These are phyloP conservation scores for Plecturocebus donacophilus DNA, from an alignment of 2,113 vertebrate species.

Conservation along the genomic window DNA sequence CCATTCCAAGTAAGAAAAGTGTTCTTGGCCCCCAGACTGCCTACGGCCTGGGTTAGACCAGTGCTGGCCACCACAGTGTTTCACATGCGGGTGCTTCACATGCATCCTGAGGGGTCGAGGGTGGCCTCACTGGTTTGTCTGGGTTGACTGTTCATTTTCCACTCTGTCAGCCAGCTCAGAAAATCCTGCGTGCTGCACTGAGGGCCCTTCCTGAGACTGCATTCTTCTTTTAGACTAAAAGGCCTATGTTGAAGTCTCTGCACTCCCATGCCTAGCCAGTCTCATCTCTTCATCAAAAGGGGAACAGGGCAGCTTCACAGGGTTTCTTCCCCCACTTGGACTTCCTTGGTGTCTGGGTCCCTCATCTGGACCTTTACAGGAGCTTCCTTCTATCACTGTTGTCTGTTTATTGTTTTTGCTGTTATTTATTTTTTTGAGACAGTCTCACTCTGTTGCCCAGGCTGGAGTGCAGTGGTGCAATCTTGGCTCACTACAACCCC, in stretches of 20 bases:
- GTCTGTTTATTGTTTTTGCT: not conserved
- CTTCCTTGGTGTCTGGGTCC: not conserved
- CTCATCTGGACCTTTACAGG: not conserved
- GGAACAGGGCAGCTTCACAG: not conserved
- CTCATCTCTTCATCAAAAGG: not conserved
- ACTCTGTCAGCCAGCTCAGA: not conserved
- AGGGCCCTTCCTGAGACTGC: not conserved
- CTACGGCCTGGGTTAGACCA: rapidly evolving
- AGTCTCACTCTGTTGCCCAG: not conserved
- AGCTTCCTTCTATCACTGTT: not conserved
- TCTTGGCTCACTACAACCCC: not conserved
- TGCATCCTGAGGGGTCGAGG: rapidly evolving
- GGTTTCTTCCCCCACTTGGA: not conserved
- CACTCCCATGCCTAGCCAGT: not conserved
- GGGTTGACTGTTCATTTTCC: not conserved
- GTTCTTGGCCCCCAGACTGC: not conserved
- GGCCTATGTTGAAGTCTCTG: not conserved
- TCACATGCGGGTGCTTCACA: not conserved
- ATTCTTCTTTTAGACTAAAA: not conserved
- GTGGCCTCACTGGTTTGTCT: not conserved
- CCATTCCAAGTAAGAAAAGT: not conserved
- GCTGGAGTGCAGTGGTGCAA: not conserved
- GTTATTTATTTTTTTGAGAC: not conserved
- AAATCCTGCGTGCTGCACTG: not conserved
- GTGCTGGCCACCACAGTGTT: not conserved